Conservation (phyloP, 2,888 invertebrate species). For the Tholera decimalis region DNA sequence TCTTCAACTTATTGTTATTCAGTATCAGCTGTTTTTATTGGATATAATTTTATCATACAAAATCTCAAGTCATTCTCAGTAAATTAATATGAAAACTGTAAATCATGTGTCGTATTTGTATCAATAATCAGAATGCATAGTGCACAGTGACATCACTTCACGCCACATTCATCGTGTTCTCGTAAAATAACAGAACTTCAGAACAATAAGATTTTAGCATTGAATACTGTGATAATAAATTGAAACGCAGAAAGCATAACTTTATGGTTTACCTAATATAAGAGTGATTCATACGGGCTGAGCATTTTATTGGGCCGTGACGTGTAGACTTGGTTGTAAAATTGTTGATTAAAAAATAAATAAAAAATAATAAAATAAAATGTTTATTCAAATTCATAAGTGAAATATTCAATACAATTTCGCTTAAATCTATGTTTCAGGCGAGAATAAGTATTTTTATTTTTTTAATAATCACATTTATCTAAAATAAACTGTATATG, state of each 20-base stretch:
- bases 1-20: too few relatives aligned
- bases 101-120: slow-evolving; percentile 41
- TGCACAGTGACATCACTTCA: slow-evolving; percentile 43
- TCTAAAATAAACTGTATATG: too few relatives aligned
- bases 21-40: too few relatives aligned
- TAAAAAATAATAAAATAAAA: too few relatives aligned
- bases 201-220: slow-evolving; percentile 63
- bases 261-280: slow-evolving; percentile 46
- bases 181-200: slow-evolving; percentile 56
- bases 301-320: slow-evolving; percentile 33
- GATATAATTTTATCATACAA: not conserved
- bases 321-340: slow-evolving; percentile 6
- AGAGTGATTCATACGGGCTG: slow-evolving; percentile 58
- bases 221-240: slow-evolving; percentile 64
- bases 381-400: too few relatives aligned
- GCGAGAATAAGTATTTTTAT: too few relatives aligned
- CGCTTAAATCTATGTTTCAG: too few relatives aligned
- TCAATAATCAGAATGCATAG: slow-evolving; percentile 46
- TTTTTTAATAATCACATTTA: too few relatives aligned
- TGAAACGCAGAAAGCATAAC: slow-evolving; percentile 61
- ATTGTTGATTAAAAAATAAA: not conserved
- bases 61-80: slow-evolving; percentile 26
- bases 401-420: too few relatives aligned
- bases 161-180: slow-evolving; percentile 27
- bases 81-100: slow-evolving; percentile 22